Base-by-base conservation (phyloP, 1,140 invertebrate species). In the Meloidogyne floridensis region DNA sequence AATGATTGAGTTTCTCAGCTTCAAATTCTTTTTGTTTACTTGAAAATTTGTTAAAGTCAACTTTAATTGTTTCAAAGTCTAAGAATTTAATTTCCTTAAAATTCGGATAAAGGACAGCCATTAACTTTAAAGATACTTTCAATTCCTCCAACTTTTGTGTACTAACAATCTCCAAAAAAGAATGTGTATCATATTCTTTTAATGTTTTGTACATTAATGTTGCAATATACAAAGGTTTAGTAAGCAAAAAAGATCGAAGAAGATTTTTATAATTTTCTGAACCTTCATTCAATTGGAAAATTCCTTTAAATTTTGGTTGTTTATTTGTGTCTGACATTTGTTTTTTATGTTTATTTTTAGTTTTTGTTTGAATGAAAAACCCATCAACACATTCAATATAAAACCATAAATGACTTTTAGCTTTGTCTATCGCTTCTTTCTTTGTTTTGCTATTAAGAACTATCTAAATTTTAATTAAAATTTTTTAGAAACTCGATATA, bases 151-250 rank as follows among this genome's bases (percentile, higher is more conserved):
- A 65, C 6, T 65, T 65, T 65, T 65, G 59, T 65, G 59, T 65
- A 65, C 59, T 7, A 65, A 65, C n/a, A 65, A 65, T 65, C n/a
- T 65, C 59, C n/a, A 65, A 65, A 7, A 65, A 65, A 65, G 4
- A n/a, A 65, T 65, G 15, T n/a, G n/a, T n/a, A n/a, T 65, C 10
- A n/a, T 65, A n/a, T 65, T 65, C 15, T 65, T 65, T 65, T n/a
- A 65, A 7, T 5, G n/a, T 7, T 65, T 65, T 65, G n/a, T 65
- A 13, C 7, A 65, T 65, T n/a, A 6, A 7, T 65, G n/a, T n/a
- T 65, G 59, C 59, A 65, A n/a, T 65, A 65, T n/a, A 65, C n/a
- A 65, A 65, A 65, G 59, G 59, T 65, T 65, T 65, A 13, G 59
- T 65, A n/a, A 65, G 5, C 15, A 65, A 6, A n/a, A 65, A 65